Percentiles rank a stretch among this genome's conserved stretches.
Conservation (phyloP, 2,113 vertebrate genomes). For the Osmerus eperlanus region DNA sequence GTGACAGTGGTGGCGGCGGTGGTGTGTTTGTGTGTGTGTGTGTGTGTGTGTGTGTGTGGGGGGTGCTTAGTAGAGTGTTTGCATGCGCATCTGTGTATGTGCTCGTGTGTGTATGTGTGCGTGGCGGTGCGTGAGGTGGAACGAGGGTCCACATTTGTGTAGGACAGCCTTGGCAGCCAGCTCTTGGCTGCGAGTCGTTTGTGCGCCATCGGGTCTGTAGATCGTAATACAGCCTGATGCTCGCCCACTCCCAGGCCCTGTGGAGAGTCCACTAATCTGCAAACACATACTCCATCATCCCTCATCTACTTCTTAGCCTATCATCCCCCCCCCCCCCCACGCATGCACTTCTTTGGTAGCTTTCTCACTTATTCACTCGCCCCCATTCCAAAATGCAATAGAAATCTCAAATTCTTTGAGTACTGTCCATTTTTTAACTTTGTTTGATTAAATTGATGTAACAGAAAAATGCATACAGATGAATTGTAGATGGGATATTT, state of each 20-base stretch:
- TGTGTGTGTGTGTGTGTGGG: too few relatives aligned
- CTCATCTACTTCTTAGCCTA: not conserved
- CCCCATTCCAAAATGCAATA: not conserved
- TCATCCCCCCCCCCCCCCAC: not conserved
- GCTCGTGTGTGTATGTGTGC: not conserved
- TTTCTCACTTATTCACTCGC: not conserved
- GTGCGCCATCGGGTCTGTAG: constrained; percentile 32
- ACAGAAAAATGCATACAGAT: too few relatives aligned
- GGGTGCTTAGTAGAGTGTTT: too few relatives aligned
- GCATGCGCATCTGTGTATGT: not conserved
- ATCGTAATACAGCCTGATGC: constrained; percentile 41
- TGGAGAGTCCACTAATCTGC: constrained; percentile 19
- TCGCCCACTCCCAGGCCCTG: constrained; percentile 45
- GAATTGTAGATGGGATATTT: too few relatives aligned
- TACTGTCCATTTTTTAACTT: not conserved
- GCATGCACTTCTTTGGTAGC: not conserved
- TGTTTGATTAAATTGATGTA: too few relatives aligned
- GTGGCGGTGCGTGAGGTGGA: not conserved
- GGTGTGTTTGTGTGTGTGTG: too few relatives aligned
- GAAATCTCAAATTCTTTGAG: not conserved
- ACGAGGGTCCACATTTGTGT: constrained; percentile 12
- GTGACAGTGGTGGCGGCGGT: too few relatives aligned
- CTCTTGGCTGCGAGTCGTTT: constrained; percentile 34
- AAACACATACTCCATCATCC: constrained; percentile 16
- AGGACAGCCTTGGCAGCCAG: constrained; percentile 10